Percentiles rank a stretch among this genome's conserved stretches.
phyloP scores from a whole-genome alignment of 2,113 vertebrate genomes.

The Fulica atra region DNA sequence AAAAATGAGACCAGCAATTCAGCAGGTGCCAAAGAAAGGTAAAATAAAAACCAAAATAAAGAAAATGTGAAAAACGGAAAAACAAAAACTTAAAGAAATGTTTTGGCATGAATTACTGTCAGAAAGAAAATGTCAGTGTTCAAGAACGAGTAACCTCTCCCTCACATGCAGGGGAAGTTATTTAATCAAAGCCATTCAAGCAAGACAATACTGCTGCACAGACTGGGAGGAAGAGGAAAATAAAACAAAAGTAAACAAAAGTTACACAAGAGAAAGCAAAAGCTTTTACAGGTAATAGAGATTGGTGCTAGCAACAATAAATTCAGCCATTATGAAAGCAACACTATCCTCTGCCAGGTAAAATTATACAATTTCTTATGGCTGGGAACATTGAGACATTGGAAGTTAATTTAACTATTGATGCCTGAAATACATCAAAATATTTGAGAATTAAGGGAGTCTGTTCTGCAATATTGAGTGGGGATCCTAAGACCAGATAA shows the following conservation, averaged over 20 bases:
- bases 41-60: neutral
- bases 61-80: neutral
- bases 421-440: neutral
- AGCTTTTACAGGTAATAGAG: neutral
- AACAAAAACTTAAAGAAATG: neutral
- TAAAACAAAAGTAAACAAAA: neutral
- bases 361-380: neutral
- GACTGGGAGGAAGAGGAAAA: neutral
- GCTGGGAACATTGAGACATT: neutral
- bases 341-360: neutral
- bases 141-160: neutral
- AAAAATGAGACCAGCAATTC: neutral
- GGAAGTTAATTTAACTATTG: neutral
- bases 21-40: neutral
- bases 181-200: neutral
- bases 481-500: neutral
- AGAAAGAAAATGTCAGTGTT: accelerated
- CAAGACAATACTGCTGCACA: neutral
- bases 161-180: neutral
- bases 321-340: neutral
- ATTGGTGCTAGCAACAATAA: neutral
- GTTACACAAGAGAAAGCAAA: neutral
- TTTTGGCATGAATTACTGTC: neutral
- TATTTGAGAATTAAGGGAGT: neutral
- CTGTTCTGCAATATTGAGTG: neutral